A percentile compares a stretch with the other conserved stretches of the same genome.
phyloP scores from a whole-genome alignment of 1,140 invertebrate species.

The Hylaeus anthracinus region DNA sequence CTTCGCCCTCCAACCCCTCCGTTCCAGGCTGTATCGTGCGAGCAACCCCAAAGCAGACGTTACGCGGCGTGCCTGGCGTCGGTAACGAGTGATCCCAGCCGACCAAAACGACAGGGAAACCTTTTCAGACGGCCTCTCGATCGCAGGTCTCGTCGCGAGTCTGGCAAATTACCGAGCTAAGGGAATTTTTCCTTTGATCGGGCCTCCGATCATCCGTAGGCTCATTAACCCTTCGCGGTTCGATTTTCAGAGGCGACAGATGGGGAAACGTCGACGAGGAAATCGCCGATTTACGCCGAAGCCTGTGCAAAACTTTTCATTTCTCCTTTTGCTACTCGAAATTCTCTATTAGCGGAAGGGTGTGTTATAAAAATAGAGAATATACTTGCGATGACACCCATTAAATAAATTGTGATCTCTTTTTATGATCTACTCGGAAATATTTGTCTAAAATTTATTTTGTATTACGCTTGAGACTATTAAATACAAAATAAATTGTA shows the following conservation, averaged over 20 bases:
- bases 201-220: slow-evolving; percentile 10
- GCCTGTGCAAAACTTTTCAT: no score
- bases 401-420: no score
- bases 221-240: slow-evolving; percentile 21
- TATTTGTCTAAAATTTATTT: no score
- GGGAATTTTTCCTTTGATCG: slow-evolving; percentile 46
- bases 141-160: background rate
- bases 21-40: background rate
- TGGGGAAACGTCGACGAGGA: no score
- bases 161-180: slow-evolving; percentile 32
- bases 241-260: background rate
- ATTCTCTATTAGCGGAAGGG: no score
- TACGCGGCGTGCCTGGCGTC: background rate
- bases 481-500: no score
- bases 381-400: no score
- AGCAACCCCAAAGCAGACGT: slow-evolving; percentile 34
- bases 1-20: background rate
- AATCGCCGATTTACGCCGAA: no score
- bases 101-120: slow-evolving; percentile 20
- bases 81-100: slow-evolving; percentile 30
- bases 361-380: no score
- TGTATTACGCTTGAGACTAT: no score
- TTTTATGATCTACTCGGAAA: no score
- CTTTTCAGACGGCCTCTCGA: slow-evolving; percentile 35
- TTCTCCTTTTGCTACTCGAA: no score